phyloP scores from a whole-genome alignment of 1,140 invertebrate genomes.

The Tetramorium parvispinum region DNA sequence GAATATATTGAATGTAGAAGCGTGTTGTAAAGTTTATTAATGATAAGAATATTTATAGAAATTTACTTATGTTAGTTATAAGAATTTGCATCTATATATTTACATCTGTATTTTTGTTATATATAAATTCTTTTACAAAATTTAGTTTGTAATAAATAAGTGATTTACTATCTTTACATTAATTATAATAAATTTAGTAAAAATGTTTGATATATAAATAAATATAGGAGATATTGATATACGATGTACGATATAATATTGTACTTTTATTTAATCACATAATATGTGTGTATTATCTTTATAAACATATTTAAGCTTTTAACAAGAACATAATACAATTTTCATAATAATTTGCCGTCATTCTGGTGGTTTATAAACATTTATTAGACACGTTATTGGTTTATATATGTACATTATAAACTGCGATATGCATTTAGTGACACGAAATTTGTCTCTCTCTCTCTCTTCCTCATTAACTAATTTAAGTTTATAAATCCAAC shows the following conservation, averaged over 20 bases:
- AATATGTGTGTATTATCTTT: not conserved
- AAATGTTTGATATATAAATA: not conserved
- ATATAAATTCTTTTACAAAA: not conserved
- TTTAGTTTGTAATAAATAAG: not conserved
- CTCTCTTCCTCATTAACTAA: not conserved
- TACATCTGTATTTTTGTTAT: not conserved
- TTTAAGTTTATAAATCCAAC: not conserved
- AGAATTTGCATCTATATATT: not conserved
- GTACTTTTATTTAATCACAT: not conserved
- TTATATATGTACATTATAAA: constrained; percentile 2
- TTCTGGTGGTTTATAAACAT: constrained; percentile 21
- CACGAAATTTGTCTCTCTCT: not conserved
- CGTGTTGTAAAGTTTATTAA: not conserved
- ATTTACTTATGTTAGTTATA: not conserved
- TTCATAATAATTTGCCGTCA: not conserved
- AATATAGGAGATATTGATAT: not conserved
- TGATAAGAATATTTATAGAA: not conserved
- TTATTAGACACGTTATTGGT: not conserved
- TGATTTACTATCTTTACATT: not conserved
- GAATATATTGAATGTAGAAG: not conserved
- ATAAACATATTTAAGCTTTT: not conserved
- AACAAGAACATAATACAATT: not conserved
- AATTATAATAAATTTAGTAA: not conserved
- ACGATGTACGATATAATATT: not conserved
- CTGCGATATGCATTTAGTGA: constrained; percentile 17